Conservation (phyloP, 2,888 invertebrate species). For the Hydrotaea diabolus region DNA sequence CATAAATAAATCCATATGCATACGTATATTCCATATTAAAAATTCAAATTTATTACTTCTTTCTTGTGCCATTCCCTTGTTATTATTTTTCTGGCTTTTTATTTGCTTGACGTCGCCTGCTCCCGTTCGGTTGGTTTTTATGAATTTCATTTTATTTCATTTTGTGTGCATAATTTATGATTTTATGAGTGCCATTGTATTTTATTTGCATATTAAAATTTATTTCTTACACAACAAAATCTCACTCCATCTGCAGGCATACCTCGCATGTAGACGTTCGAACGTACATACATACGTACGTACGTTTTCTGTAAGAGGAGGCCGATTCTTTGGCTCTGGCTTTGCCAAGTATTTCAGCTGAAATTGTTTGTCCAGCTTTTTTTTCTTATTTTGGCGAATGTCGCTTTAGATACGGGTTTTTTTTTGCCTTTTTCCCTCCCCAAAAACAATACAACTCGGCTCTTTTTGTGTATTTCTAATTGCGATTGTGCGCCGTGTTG, state of each 20-base stretch:
- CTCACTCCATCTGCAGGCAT: background rate
- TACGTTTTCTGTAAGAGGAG: background rate
- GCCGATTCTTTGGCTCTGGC: background rate
- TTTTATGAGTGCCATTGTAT: constrained; percentile 66
- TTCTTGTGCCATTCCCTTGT: constrained; percentile 22
- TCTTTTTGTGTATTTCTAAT: constrained; percentile 53
- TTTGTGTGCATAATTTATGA: constrained; percentile 53
- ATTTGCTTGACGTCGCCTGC: background rate
- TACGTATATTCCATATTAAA: constrained; percentile 34
- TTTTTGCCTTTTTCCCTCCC: background rate
- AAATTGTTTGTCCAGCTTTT: constrained; percentile 4
- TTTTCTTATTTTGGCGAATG: background rate
- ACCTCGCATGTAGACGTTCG: background rate
- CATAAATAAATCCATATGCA: background rate
- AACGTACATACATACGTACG: no score
- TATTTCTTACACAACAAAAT: constrained; percentile 53
- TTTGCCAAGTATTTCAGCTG: background rate
- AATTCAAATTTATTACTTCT: constrained; percentile 39
- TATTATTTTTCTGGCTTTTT: background rate
- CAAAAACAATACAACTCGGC: constrained; percentile 16
- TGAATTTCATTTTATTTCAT: constrained; percentile 25
- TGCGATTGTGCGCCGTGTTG: constrained; percentile 38
- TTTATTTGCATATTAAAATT: constrained; percentile 67
- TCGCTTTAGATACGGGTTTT: background rate
- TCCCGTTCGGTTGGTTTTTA: background rate